Percentiles rank a stretch among this genome's conserved stretches.
Evolutionary conservation across 2,113 vertebrate genomes (phyloP).

Genomic region (Himantopus leucocephalus): DNA sequence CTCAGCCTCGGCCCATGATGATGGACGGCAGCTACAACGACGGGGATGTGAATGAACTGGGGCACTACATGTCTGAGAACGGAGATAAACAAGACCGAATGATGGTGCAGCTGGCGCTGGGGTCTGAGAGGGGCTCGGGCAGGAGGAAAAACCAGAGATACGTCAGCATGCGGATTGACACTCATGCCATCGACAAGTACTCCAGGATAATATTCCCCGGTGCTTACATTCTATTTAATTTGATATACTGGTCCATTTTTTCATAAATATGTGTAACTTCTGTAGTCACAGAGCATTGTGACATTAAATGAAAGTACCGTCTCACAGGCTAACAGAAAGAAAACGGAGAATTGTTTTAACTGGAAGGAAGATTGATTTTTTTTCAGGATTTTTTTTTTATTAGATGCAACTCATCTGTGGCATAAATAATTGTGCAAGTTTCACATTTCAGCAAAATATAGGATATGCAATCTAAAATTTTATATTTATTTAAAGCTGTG

Average conservation of each 20-base stretch:
- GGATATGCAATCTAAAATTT: not conserved
- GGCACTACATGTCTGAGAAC: slow-evolving; percentile 80
- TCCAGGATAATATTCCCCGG: slow-evolving; percentile 95
- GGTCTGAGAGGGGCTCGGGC: slow-evolving; percentile 78
- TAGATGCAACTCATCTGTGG: not conserved
- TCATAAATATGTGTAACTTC: slow-evolving; percentile 68
- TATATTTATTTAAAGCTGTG: slow-evolving; percentile 44
- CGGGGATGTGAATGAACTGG: slow-evolving; percentile 83
- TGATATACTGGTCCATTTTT: slow-evolving; percentile 99
- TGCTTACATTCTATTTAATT: slow-evolving; percentile 93
- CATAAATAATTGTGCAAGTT: slow-evolving; percentile 20
- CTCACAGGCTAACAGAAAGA: not conserved
- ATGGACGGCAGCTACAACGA: slow-evolving; percentile 85
- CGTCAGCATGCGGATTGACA: slow-evolving; percentile 94
- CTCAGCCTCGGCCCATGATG: slow-evolving; percentile 84
- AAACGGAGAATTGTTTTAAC: not conserved
- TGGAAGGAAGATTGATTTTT: not conserved
- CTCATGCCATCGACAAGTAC: slow-evolving; percentile 97
- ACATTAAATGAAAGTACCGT: not conserved
- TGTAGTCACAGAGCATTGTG: not conserved
- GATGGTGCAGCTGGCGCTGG: slow-evolving; percentile 86
- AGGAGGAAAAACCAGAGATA: slow-evolving; percentile 86
- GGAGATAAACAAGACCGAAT: slow-evolving; percentile 87
- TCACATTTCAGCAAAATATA: slow-evolving; percentile 5
- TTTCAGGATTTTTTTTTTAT: not conserved